phyloP scores from a whole-genome alignment of 2,888 invertebrate species.

The Drosophila testacea region DNA sequence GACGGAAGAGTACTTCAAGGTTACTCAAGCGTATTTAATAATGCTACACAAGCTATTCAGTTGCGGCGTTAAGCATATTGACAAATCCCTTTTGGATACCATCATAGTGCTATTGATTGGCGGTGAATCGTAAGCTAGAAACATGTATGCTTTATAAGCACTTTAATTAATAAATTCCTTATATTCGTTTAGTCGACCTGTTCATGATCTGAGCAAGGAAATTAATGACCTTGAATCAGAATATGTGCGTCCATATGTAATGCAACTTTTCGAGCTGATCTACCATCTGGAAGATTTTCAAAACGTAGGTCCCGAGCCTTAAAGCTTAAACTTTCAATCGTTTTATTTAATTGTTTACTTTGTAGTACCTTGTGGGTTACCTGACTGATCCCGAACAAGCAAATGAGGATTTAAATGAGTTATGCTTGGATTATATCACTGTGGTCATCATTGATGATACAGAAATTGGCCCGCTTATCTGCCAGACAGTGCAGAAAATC shows the following conservation, averaged over 20 bases:
- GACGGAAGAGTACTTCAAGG: slow-evolving; percentile 63
- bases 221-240: slow-evolving; percentile 26
- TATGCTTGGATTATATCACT: slow-evolving; percentile 53
- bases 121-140: slow-evolving; percentile 43
- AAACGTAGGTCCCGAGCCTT: slow-evolving; percentile 29
- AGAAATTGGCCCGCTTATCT: slow-evolving; percentile 29
- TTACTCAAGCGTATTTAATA: slow-evolving; percentile 62
- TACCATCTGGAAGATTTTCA: slow-evolving; percentile 56
- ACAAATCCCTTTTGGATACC: slow-evolving; percentile 39
- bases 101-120: slow-evolving; percentile 35
- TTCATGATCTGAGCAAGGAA: slow-evolving; percentile 12
- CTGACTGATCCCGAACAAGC: not conserved
- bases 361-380: slow-evolving; percentile 44
- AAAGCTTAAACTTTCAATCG: rapidly evolving
- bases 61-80: slow-evolving; percentile 73
- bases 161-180: not conserved
- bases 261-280: slow-evolving; percentile 51
- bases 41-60: slow-evolving; percentile 61
- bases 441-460: slow-evolving; percentile 28
- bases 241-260: slow-evolving; percentile 45
- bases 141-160: not conserved
- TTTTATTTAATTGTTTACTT: not conserved
- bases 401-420: slow-evolving; percentile 19
- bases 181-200: slow-evolving; percentile 40
- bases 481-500: slow-evolving; percentile 28